Percentiles rank a stretch among this genome's conserved stretches.
Conservation (phyloP, 2,888 invertebrate genomes). For the Proisotoma minuta region DNA sequence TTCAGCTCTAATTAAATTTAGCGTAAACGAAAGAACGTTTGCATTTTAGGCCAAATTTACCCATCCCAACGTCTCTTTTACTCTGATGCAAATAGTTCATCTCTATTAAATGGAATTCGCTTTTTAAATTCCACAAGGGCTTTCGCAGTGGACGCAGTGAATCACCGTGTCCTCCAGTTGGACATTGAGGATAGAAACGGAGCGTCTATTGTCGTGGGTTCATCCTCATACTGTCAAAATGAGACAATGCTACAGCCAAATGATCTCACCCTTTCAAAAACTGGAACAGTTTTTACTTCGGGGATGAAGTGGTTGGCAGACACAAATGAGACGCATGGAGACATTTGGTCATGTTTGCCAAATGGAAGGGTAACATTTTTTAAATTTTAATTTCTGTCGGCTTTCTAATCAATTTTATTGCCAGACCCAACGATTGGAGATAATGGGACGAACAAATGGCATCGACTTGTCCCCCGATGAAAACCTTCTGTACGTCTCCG, state of each 20-base stretch:
- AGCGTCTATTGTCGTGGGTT: not conserved
- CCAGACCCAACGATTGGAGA: constrained; percentile 18
- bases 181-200: constrained; percentile 6
- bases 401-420: not conserved
- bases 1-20: not conserved
- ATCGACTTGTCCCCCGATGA: constrained; percentile 41
- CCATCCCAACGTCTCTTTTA: constrained; percentile 34
- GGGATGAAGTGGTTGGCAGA: constrained; percentile 40
- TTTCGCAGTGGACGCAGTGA: constrained; percentile 34
- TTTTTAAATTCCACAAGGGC: constrained; percentile 24
- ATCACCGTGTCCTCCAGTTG: constrained; percentile 32
- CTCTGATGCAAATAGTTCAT: constrained; percentile 8
- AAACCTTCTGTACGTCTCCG: constrained; percentile 34
- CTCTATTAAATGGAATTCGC: constrained; percentile 34
- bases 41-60: constrained; percentile 25
- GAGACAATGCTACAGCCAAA: constrained; percentile 36
- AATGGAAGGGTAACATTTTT: constrained; percentile 20
- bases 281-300: constrained; percentile 36
- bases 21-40: not conserved
- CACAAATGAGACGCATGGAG: constrained; percentile 33
- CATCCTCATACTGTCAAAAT: constrained; percentile 13
- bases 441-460: constrained; percentile 43
- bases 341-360: constrained; percentile 37
- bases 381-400: not conserved
- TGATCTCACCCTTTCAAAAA: constrained; percentile 31